phyloP scores from a whole-genome alignment of 1,140 invertebrate species.

The Formica exsecta region DNA sequence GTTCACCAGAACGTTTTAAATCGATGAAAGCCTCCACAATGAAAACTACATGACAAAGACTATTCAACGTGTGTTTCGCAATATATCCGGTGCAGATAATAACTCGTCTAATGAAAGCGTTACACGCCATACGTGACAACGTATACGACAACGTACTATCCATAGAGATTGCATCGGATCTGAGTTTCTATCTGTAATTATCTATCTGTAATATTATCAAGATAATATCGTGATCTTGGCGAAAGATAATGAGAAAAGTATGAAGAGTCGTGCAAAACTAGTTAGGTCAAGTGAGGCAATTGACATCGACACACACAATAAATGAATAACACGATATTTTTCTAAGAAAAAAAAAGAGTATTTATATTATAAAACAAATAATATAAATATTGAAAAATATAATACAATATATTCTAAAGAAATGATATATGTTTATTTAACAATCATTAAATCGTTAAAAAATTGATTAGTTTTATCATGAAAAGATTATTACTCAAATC shows the following conservation, averaged over 20 bases:
- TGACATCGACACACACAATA: not conserved
- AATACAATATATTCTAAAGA: not conserved
- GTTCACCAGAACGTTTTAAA: constrained; percentile 32
- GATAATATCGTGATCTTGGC: not conserved
- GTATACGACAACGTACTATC: not conserved
- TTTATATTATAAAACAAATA: not conserved
- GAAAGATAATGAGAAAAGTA: not conserved
- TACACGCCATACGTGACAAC: constrained; percentile 44
- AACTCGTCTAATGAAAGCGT: constrained; percentile 49
- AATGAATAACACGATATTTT: not conserved
- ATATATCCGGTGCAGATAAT: constrained; percentile 61
- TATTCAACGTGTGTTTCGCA: constrained; percentile 56
- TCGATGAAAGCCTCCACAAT: constrained; percentile 49
- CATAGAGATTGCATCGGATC: constrained; percentile 25
- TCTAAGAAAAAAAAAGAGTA: not conserved
- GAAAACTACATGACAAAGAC: constrained; percentile 57
- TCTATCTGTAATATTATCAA: too few species aligned
- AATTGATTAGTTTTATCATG: constrained; percentile 8
- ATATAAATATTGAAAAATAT: not conserved
- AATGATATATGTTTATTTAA: not conserved
- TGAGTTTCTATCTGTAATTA: constrained; percentile 46
- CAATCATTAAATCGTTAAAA: not conserved
- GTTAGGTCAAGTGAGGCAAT: not conserved
- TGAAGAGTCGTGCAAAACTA: constrained; percentile 1
- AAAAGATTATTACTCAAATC: not conserved